Conservation (phyloP, 2,888 invertebrate species). For the Acleris holmiana region DNA sequence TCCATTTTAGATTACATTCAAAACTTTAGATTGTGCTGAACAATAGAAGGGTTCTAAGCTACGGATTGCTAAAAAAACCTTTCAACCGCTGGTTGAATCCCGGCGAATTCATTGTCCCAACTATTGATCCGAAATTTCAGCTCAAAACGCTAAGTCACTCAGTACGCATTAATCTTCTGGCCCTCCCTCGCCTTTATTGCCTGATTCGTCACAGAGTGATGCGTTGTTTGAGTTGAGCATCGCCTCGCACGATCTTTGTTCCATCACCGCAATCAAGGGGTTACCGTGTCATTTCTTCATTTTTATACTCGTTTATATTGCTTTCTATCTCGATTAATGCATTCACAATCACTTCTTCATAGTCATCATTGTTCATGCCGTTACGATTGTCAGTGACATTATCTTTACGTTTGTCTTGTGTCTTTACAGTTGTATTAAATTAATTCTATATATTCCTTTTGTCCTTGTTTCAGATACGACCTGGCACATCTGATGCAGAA, state of each 20-base stretch:
- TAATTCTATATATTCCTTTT: conserved; percentile 3
- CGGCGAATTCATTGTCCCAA: conserved; percentile 39
- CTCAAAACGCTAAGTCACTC: conserved; percentile 62
- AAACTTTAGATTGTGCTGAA: conserved; percentile 35
- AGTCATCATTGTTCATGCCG: conserved; percentile 6
- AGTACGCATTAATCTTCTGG: conserved; percentile 62
- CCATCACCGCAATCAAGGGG: conserved; percentile 21
- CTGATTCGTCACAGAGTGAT: conserved; percentile 66
- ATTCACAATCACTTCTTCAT: conserved; percentile 11
- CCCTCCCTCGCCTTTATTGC: conserved; percentile 61
- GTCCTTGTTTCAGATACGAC: conserved; percentile 74
- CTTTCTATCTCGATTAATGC: conserved; percentile 13
- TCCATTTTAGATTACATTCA: conserved; percentile 31
- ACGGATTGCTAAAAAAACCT: conserved; percentile 33
- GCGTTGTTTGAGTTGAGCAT: conserved; percentile 42
- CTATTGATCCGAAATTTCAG: conserved; percentile 57
- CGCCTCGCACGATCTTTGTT: conserved; percentile 13
- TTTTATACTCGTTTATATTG: conserved; percentile 5
- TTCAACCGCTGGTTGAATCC: conserved; percentile 33
- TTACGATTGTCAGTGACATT: conserved; percentile 1
- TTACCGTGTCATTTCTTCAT: conserved; percentile 27
- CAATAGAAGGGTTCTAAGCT: conserved; percentile 30
- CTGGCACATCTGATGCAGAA: conserved; percentile 59
- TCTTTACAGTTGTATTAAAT: too few species aligned
- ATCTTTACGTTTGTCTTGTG: not conserved